phyloP scores from a whole-genome alignment of 2,888 invertebrate genomes.

The Drosophila kuntzei region DNA sequence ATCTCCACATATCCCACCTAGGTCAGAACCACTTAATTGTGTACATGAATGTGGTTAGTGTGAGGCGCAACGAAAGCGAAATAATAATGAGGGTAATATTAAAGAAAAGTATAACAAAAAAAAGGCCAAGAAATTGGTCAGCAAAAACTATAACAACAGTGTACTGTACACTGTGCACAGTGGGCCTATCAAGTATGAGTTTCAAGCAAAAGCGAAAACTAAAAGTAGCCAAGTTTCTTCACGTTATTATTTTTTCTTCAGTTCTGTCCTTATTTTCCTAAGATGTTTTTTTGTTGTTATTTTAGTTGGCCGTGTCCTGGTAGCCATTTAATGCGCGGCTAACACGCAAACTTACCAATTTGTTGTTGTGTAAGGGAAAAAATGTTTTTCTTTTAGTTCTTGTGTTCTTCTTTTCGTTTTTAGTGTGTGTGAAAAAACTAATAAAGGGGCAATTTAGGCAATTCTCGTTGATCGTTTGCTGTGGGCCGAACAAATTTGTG shows the following conservation, averaged over 20 bases:
- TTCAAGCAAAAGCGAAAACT: conserved; percentile 62
- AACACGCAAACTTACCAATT: conserved; percentile 73
- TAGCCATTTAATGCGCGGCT: conserved; percentile 65
- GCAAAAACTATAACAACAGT: conserved; percentile 36
- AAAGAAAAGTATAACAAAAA: conserved; percentile 27
- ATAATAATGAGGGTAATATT: conserved; percentile 78
- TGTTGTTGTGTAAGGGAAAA: conserved; percentile 52
- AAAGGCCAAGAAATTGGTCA: conserved; percentile 50
- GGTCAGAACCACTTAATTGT: conserved; percentile 69
- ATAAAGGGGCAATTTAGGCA: conserved; percentile 80
- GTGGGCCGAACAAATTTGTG: conserved; percentile 29
- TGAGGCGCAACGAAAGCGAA: conserved; percentile 65
- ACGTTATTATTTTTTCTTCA: conserved; percentile 38
- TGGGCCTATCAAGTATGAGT: conserved; percentile 40
- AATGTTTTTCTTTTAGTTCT: conserved; percentile 18
- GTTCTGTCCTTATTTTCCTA: conserved; percentile 25
- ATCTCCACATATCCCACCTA: conserved; percentile 67
- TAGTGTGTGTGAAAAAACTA: conserved; percentile 82
- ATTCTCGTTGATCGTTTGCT: conserved; percentile 65
- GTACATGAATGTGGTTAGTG: conserved; percentile 29
- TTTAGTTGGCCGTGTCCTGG: conserved; percentile 51
- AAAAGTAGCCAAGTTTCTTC: conserved; percentile 59
- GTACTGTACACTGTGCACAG: conserved; percentile 7
- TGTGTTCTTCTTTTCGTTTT: conserved; percentile 36
- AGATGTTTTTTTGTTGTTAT: conserved; percentile 27